Evolutionary conservation across 2,113 vertebrate genomes (phyloP), one percentile per base, ranked within the genome.

Genomic region (Eublepharis macularius): DNA sequence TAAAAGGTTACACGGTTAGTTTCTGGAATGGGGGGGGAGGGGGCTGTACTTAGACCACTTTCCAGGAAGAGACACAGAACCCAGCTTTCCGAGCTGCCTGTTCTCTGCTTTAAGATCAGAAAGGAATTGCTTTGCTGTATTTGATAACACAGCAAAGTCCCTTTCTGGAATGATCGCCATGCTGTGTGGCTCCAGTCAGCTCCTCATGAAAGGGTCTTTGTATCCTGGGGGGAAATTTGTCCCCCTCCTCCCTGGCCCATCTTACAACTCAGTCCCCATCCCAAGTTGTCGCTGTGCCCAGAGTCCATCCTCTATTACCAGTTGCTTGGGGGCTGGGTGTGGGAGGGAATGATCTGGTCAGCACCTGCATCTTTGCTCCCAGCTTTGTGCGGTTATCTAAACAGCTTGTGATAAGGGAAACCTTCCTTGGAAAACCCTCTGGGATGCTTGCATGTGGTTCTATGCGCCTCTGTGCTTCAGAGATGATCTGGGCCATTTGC

Each of bases 181-280:
- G 63, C 32, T 36, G 39, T 7, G 51, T 29, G 51, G 92, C 91
- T 93, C 88, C 89, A 87, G 84, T 88, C 90, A 0, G 81, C n/a
- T 75, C 87, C 89, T 88, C 78, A 85, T 94, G 90, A 94, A 95
- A 94, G 94, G 89, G 89, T 90, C 93, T 94, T 95, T 94, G 93
- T 94, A 85, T 91, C 86, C 80, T 88, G 14, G 0, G 83, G 76
- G 87, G 85, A 86, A 82, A 89, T 86, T 83, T 90, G 60, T 86
- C 69, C 81, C 81, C 70, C 84, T 85, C 63, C 29, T 86, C 39
- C 65, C 13, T 34, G 8, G 57, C 86, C 0, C 78, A 69, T 1
- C 78, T 88, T 7, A 43, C 4, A 24, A 24, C 24, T 39, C 7
- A 4, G 24, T 32, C n/a, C 47, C 43, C 85, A 92, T 57, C 17